Conservation (phyloP, 2,888 invertebrate species). For the Hypolimnas misippus region DNA sequence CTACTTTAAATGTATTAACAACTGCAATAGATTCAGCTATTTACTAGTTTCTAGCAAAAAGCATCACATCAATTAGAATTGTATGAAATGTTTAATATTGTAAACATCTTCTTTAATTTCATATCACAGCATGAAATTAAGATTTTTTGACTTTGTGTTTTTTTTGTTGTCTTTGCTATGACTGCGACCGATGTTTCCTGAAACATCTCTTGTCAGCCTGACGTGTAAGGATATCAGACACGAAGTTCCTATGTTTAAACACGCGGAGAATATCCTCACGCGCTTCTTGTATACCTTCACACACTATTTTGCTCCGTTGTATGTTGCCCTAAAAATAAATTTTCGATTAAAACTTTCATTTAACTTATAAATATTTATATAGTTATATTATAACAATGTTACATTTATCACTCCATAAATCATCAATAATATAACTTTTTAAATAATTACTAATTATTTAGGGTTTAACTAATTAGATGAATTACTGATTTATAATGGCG, state of each 20-base stretch:
- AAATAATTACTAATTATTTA: too few relatives aligned
- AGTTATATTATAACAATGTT: too few relatives aligned
- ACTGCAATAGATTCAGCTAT: conserved; percentile 20
- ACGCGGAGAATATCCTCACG: conserved; percentile 94
- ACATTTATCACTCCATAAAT: too few relatives aligned
- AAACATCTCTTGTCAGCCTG: conserved; percentile 96
- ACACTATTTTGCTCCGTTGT: conserved; percentile 96
- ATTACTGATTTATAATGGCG: too few relatives aligned
- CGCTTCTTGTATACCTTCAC: conserved; percentile 95
- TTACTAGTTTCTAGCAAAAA: neutral
- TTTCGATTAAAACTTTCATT: neutral
- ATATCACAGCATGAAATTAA: conserved; percentile 15
- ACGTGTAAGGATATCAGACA: conserved; percentile 94
- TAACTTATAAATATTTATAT: neutral
- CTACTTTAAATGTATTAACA: conserved; percentile 8
- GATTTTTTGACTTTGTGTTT: conserved; percentile 34
- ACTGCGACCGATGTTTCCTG: conserved; percentile 93
- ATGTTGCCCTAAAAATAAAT: conserved; percentile 91
- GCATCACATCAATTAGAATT: conserved; percentile 8
- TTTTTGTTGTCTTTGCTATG: conserved; percentile 58
- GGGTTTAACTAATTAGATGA: too few relatives aligned
- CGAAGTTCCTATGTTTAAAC: conserved; percentile 95
- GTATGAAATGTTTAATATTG: conserved; percentile 1
- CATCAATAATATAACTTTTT: too few relatives aligned
- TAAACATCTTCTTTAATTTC: conserved; percentile 1